Percentiles rank a stretch among this genome's conserved stretches.
Evolutionary conservation across 2,113 vertebrate species (phyloP).

Genomic region (Actenoides hombroni): DNA sequence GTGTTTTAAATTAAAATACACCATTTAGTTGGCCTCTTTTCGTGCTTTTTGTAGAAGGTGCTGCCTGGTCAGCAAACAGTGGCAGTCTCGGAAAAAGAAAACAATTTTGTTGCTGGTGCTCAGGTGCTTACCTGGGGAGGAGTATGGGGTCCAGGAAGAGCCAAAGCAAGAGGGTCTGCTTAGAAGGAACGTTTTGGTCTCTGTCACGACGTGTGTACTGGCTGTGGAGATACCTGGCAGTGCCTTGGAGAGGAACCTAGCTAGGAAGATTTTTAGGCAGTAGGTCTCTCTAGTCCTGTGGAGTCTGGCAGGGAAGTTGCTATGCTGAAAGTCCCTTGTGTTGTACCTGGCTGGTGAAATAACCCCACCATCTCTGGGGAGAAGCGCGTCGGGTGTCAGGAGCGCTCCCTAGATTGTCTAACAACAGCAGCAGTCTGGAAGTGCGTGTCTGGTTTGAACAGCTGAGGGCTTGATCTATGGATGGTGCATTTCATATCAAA

Average conservation of each 20-base stretch:
- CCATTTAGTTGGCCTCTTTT: not conserved
- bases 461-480: not conserved
- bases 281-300: not conserved
- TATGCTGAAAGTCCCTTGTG: not conserved
- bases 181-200: not conserved
- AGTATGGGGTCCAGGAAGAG: not conserved
- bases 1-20: not conserved
- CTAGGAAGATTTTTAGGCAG: not conserved
- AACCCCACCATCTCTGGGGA: not conserved
- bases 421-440: not conserved
- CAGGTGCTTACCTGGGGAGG: not conserved
- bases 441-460: not conserved
- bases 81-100: not conserved
- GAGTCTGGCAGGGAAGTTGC: not conserved
- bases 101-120: not conserved
- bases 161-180: not conserved
- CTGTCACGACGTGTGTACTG: not conserved
- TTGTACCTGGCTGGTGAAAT: not conserved
- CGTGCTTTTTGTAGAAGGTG: not conserved
- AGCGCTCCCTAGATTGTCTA: not conserved
- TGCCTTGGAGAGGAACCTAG: not conserved
- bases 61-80: not conserved
- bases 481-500: not conserved
- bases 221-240: not conserved
- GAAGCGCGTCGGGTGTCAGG: not conserved